Evolutionary conservation across 2,797 vertebrate genomes (phyloP).

Genomic region (Chiroxiphia lanceolata): DNA sequence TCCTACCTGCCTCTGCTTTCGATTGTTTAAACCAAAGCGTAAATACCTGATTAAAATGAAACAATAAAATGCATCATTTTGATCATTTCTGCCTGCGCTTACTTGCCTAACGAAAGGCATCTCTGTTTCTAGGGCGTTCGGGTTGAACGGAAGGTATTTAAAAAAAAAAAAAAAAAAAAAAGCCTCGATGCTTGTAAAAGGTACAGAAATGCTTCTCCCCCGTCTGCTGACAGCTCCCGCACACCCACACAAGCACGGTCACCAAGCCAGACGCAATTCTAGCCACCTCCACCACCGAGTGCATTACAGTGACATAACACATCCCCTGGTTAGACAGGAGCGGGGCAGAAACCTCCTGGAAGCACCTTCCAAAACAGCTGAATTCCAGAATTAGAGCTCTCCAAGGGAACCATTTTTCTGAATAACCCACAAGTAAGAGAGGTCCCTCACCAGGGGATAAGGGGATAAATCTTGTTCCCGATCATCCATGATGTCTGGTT

Average conservation of each 20-base stretch:
- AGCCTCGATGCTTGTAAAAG: accelerated
- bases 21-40: accelerated
- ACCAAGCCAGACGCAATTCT: accelerated
- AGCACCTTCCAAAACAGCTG: not conserved
- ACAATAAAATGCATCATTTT: accelerated
- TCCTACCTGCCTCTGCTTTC: not conserved
- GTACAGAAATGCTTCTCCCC: accelerated
- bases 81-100: not conserved
- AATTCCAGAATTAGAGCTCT: not conserved
- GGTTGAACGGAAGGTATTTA: not conserved
- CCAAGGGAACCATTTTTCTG: not conserved
- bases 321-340: accelerated
- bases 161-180: too few species aligned
- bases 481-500: accelerated
- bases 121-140: not conserved
- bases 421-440: not conserved
- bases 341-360: not conserved
- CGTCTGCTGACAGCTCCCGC: accelerated
- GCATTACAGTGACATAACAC: not conserved
- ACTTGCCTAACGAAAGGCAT: accelerated
- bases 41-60: accelerated
- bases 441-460: not conserved
- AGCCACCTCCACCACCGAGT: not conserved
- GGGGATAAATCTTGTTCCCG: accelerated
- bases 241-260: accelerated